Evolutionary conservation across 2,888 invertebrate species (phyloP), one percentile per base, ranked within the genome.

Genomic region (Dysmachus trigonus): DNA sequence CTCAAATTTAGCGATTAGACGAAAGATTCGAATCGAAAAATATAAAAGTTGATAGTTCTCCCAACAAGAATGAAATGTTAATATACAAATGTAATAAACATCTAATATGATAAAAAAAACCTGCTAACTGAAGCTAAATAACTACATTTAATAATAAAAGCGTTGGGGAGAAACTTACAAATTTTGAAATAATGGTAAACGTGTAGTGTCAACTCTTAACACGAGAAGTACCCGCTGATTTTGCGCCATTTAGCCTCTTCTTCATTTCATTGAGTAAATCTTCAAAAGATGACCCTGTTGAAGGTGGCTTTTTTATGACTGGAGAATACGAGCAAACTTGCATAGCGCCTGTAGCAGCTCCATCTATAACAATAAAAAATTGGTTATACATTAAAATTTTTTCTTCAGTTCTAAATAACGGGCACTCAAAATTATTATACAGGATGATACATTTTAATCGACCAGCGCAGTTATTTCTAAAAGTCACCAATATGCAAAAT

Each of bases 281-380:
- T 87, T 92, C 92, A 86, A 92, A 92, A 0, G 92, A 92, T 85
- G 92, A 91, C 41, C 91, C 91, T 86, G 90, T 88, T 41, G 88
- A 38, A 18, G 35, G 33, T 27, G 35, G 33, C 13, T 62, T 71
- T n/a, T 89, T 89, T 35, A 89, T 88, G n/a, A 89, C 88, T 8
- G 89, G 88, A 22, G 87, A 88, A 88, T 90, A 90, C 2, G 91
- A 90, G 85, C 90, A 90, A 15, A 90, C 90, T 38, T 92, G 90
- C 83, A 90, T 91, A 33, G 90, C 90, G 84, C 91, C 91, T 38
- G 91, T 91, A 18, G 91, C 92, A 62, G 92, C 91, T 88, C 91
- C 92, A 88, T 92, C 92, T 92, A 87, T 2, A 89, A 71, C 31
- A 89, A 71, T 35, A 83, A 27, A 47, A 18, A 18, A 41, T 6